Base-by-base conservation (phyloP, 2,797 vertebrate species). In the Sus cebifrons region DNA sequence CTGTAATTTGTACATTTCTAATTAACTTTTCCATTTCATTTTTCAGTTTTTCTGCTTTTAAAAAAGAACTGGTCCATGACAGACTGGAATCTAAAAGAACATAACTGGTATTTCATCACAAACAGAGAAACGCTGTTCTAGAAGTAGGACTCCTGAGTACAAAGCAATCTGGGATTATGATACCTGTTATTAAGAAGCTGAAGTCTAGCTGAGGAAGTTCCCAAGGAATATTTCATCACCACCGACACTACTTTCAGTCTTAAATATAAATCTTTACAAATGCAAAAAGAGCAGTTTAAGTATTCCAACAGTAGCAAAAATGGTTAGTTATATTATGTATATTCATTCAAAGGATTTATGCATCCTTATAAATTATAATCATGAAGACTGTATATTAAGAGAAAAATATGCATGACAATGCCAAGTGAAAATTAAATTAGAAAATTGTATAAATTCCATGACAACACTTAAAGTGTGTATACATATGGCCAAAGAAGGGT, bases 181-280 rank as follows among this genome's bases (percentile, higher is more conserved):
- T 54, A 93, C 18, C 78, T 86, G 9, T 84, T 88, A 95, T 25
- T 77, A 65, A 86, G 70, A 73, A 82, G 56, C 16, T 65, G 1
- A 74, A 21, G 44, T 92, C 36, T 87, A 96, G 36, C 1, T 93
- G 67, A 93, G 78, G 54, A 93, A 89, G 58, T 81, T 87, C 52
- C 67, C 44, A 81, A 95, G 74, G 54, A 95, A 94, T 70, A 82
- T n/a, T 65, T 78, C 71, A 96, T 78, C 44, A 89, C 75, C 70
- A 90, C 40, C 44, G 91, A 70, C 71, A 77, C 9, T 40, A 81
- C 16, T 49, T 56, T 70, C 90, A 90, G 65, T 32, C 81, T 92
- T 90, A 94, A 78, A 83, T 77, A 49, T 54, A 96, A 65, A 94
- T 71, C 52, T 95, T 70, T 75, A 94, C 49, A 92, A 93, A 86